Evolutionary conservation across 2,113 vertebrate genomes (phyloP).

Genomic region (Phoenicopterus ruber): DNA sequence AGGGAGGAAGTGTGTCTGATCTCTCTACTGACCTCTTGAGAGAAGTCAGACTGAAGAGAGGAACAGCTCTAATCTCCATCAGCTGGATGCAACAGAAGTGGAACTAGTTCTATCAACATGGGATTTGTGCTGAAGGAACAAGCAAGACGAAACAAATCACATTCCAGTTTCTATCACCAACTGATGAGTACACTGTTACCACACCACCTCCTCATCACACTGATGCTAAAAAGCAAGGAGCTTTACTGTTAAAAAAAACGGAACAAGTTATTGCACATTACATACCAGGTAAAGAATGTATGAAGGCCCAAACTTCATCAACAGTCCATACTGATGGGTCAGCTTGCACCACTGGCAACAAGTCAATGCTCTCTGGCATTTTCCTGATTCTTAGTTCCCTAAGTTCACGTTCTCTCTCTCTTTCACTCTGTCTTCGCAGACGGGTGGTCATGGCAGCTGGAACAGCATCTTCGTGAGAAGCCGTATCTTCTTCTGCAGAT

Average conservation of each 20-base stretch:
- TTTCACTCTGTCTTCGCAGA: slow-evolving; percentile 82
- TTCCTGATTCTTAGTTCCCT: slow-evolving; percentile 80
- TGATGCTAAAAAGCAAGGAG: not conserved
- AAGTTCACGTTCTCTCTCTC: slow-evolving; percentile 76
- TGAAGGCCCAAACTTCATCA: slow-evolving; percentile 94
- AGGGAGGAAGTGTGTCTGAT: slow-evolving; percentile 36
- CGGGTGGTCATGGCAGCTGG: slow-evolving; percentile 85
- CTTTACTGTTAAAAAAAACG: not conserved
- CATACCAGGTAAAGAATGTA: slow-evolving; percentile 91
- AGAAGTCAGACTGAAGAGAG: slow-evolving; percentile 73
- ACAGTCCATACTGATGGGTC: slow-evolving; percentile 90
- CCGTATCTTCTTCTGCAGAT: slow-evolving; percentile 76
- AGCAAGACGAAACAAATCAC: slow-evolving; percentile 67
- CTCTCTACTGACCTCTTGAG: slow-evolving; percentile 71
- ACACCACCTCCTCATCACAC: not conserved
- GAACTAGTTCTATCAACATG: slow-evolving; percentile 64
- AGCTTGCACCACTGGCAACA: slow-evolving; percentile 78
- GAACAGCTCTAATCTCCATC: slow-evolving; percentile 61
- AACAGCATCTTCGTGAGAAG: slow-evolving; percentile 79
- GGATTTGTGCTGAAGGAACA: slow-evolving; percentile 68
- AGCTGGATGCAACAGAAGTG: slow-evolving; percentile 53
- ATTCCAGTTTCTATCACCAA: slow-evolving; percentile 29
- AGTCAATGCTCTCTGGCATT: slow-evolving; percentile 75
- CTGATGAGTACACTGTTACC: not conserved
- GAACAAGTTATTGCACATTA: not conserved